These are phyloP conservation scores for Tetranychus piercei DNA, from an alignment of 2,888 invertebrate species.

Conservation along the genomic window DNA sequence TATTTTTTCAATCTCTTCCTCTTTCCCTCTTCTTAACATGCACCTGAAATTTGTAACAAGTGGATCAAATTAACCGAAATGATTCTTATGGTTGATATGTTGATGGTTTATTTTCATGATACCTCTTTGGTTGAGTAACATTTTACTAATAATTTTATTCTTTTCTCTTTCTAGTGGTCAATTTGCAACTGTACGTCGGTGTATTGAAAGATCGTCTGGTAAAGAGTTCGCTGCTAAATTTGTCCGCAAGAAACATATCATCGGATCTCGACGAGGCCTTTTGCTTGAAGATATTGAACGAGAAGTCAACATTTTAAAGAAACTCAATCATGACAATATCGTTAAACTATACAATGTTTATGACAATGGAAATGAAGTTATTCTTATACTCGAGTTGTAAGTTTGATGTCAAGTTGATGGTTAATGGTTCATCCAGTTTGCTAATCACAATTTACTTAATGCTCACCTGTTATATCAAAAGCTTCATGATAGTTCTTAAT, in stretches of 20 bases:
- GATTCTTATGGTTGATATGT: no score
- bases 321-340: conserved; percentile 44
- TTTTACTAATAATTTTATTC: neutral
- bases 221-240: conserved; percentile 45
- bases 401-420: conserved; percentile 24
- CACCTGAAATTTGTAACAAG: no score
- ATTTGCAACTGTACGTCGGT: conserved; percentile 45
- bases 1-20: neutral
- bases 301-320: conserved; percentile 41
- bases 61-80: no score
- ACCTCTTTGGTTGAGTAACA: no score
- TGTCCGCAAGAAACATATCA: conserved; percentile 40
- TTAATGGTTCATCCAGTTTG: no score
- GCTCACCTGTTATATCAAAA: no score
- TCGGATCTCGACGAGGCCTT: conserved; percentile 38
- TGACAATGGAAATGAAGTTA: conserved; percentile 42
- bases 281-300: conserved; percentile 43
- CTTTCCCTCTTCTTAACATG: neutral
- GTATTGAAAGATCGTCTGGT: conserved; percentile 38
- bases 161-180: conserved; percentile 38
- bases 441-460: no score
- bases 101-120: no score
- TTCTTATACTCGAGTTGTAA: conserved; percentile 44
- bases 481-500: neutral
- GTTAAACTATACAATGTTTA: conserved; percentile 45